Evolutionary conservation across 2,888 invertebrate species (phyloP), one percentile per base, ranked within the genome.

Genomic region (Antitype chi): DNA sequence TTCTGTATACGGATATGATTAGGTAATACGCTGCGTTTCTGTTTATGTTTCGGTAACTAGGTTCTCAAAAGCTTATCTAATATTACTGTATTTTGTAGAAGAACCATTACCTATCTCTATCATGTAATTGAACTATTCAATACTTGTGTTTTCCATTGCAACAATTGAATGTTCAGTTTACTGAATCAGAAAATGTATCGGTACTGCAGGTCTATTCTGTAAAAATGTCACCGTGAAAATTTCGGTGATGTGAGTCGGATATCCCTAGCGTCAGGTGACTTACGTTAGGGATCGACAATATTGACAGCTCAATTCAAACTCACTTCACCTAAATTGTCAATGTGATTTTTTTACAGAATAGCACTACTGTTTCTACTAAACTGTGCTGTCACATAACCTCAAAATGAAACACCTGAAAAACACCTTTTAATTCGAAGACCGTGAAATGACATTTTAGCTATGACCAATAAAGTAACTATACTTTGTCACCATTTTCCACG

Each of bases 1-100:
- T 85, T 85, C 32, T 72, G 71, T 66, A 69, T n/a, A 28, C 71
- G 83, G 77, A 84, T 68, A 47, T 67, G 23, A 66, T 82, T 60
- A 38, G 38, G 38, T 38, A 5, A 6, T 38, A 52, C 23, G n/a
- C 15, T 72, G 55, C 25, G 59, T 15, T 53, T 67, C 11, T 53
- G 32, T n/a, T 68, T 32, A 23, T 15, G 13, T 52, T 52, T 67
- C 23, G 15, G 17, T 17, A 32, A 32, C 15, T 28, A 52, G 15
- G 6, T 23, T 67, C 23, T 17, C n/a, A 0, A 32, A 52, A 28
- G 5, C 9, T n/a, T 32, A 23, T 32, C 15, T 28, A 67, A 23
- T 2, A 52, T 28, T 15, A 52, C 49, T 66, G 13, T 20, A 25
- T 25, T 20, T 20, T 3, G 13, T 13, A 23, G 23, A 23, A 6